These are phyloP conservation scores for Anguilla obscura DNA, from an alignment of 2,797 vertebrate species.

Conservation along the genomic window DNA sequence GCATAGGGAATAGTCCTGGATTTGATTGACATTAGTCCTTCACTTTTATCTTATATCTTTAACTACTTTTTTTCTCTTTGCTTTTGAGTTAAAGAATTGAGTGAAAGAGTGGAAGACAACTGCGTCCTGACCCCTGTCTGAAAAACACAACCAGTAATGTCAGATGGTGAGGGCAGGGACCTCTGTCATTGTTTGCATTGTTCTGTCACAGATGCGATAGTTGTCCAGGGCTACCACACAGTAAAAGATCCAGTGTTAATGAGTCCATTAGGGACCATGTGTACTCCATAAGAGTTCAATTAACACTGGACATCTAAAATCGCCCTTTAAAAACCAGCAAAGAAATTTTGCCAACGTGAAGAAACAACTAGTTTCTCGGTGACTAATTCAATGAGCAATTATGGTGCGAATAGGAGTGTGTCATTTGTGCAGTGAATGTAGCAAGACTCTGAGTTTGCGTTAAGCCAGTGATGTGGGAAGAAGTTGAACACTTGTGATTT, in stretches of 20 bases:
- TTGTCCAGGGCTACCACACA: not conserved
- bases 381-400: conserved; percentile 29
- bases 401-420: conserved; percentile 6
- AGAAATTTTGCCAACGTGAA: conserved; percentile 12
- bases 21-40: not conserved
- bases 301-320: not conserved
- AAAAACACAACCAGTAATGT: not conserved
- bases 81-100: too few relatives aligned
- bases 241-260: not conserved
- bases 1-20: too few relatives aligned
- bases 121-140: not conserved
- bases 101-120: not conserved
- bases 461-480: not conserved
- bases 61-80: too few relatives aligned
- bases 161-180: not conserved
- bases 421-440: conserved; percentile 13
- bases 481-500: not conserved
- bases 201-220: conserved; percentile 8
- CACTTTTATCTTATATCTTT: not conserved
- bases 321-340: conserved; percentile 17
- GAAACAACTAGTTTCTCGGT: not conserved
- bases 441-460: conserved; percentile 23
- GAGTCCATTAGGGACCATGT: not conserved
- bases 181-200: not conserved
- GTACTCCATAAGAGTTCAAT: too few relatives aligned